phyloP scores from a whole-genome alignment of 2,888 invertebrate genomes.

The Ctena decussata region DNA sequence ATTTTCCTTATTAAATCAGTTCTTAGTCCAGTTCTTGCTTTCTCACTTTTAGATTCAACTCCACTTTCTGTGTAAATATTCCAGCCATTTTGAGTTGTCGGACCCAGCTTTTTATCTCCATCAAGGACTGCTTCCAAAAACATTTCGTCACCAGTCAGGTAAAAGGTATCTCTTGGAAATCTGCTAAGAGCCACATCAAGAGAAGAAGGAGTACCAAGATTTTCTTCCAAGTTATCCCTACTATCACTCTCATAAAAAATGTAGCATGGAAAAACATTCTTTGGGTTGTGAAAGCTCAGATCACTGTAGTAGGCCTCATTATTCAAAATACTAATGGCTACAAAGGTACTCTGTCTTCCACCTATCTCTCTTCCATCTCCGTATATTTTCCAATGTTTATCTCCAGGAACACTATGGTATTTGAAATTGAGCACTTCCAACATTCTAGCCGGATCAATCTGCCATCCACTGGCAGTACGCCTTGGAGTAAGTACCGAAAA shows the following conservation, averaged over 20 bases:
- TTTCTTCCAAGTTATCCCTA: not conserved
- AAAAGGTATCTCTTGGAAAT: not conserved
- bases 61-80: not conserved
- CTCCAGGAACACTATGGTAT: not conserved
- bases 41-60: not conserved
- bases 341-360: not conserved
- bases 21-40: not conserved
- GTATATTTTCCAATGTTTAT: not conserved
- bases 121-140: conserved; percentile 6
- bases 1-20: not conserved
- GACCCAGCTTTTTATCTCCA: not conserved
- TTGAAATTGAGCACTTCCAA: not conserved
- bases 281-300: not conserved
- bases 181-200: not conserved
- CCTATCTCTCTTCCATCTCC: not conserved
- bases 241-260: not conserved
- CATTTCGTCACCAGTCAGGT: conserved; percentile 8
- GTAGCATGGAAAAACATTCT: not conserved
- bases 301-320: not conserved
- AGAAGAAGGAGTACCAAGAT: not conserved
- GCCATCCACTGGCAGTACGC: not conserved
- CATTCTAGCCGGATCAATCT: not conserved
- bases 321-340: not conserved
- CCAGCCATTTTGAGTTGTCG: not conserved
- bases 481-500: not conserved